These are phyloP conservation scores for Coilia nasus DNA, from an alignment of 2,797 vertebrate genomes.

Conservation along the genomic window DNA sequence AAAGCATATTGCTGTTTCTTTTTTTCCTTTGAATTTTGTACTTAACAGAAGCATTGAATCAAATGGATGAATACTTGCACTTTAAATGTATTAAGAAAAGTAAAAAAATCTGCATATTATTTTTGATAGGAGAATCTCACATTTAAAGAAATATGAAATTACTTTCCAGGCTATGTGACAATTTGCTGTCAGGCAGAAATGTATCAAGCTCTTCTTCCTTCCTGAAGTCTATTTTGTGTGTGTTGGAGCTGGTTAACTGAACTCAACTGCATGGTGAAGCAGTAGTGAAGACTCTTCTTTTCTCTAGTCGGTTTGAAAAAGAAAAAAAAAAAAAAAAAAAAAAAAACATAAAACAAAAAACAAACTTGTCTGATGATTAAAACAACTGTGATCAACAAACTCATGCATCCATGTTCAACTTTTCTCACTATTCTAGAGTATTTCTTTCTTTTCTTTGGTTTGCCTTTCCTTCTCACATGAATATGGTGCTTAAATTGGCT, in stretches of 20 bases:
- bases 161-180: slow-evolving; percentile 80
- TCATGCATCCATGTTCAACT: slow-evolving; percentile 78
- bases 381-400: slow-evolving; percentile 54
- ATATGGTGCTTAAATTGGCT: slow-evolving; percentile 84
- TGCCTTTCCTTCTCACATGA: slow-evolving; percentile 79
- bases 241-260: slow-evolving; percentile 84
- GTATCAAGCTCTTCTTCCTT: slow-evolving; percentile 78
- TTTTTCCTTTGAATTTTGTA: slow-evolving; percentile 85
- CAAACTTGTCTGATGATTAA: slow-evolving; percentile 71
- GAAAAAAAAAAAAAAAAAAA: slow-evolving; percentile 71
- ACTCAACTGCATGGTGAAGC: slow-evolving; percentile 85
- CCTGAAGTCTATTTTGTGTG: slow-evolving; percentile 86
- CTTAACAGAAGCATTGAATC: slow-evolving; percentile 85
- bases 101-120: slow-evolving; percentile 82
- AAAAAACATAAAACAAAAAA: slow-evolving; percentile 42
- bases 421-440: slow-evolving; percentile 68
- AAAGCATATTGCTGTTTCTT: slow-evolving; percentile 76
- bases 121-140: slow-evolving; percentile 86
- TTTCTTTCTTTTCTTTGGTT: slow-evolving; percentile 72
- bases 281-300: slow-evolving; percentile 81
- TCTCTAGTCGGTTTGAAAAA: slow-evolving; percentile 71
- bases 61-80: slow-evolving; percentile 86
- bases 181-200: slow-evolving; percentile 80
- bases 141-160: slow-evolving; percentile 78
- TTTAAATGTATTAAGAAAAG: slow-evolving; percentile 85